Conservation (phyloP, 2,888 invertebrate species). For the Parnassius smintheus region DNA sequence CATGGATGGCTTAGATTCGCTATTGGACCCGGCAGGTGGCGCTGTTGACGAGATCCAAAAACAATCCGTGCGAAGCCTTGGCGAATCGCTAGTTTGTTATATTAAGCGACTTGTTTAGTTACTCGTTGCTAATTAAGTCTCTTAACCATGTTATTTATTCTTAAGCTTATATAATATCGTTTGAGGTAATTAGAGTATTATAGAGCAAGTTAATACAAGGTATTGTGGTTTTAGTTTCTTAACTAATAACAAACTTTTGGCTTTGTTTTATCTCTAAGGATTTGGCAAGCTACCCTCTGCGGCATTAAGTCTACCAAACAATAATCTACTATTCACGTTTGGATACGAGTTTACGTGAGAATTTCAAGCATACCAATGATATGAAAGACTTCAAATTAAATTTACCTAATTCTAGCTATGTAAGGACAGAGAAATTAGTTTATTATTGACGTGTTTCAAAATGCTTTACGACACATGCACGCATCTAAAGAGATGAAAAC, state of each 20-base stretch:
- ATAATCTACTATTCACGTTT: conserved; percentile 20
- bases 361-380: conserved; percentile 9
- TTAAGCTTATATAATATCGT: conserved; percentile 10
- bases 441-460: no score
- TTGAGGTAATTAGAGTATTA: conserved; percentile 18
- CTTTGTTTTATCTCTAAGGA: conserved; percentile 25
- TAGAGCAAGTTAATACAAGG: conserved; percentile 19
- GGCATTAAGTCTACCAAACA: conserved; percentile 18
- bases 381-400: conserved; percentile 7
- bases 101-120: not conserved
- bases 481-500: no score
- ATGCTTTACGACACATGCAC: no score
- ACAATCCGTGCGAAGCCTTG: no score
- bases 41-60: no score
- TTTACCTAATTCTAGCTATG: not conserved
- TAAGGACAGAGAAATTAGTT: no score
- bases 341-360: not conserved
- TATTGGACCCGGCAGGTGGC: no score
- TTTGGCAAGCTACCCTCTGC: conserved; percentile 21
- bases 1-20: no score
- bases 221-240: conserved; percentile 26
- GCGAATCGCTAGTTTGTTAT: no score
- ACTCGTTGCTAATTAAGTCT: conserved; percentile 8
- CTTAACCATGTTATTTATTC: conserved; percentile 15
- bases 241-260: conserved; percentile 26